These are phyloP conservation scores for Spodoptera litura DNA, from an alignment of 1,140 invertebrate genomes.

Conservation along the genomic window DNA sequence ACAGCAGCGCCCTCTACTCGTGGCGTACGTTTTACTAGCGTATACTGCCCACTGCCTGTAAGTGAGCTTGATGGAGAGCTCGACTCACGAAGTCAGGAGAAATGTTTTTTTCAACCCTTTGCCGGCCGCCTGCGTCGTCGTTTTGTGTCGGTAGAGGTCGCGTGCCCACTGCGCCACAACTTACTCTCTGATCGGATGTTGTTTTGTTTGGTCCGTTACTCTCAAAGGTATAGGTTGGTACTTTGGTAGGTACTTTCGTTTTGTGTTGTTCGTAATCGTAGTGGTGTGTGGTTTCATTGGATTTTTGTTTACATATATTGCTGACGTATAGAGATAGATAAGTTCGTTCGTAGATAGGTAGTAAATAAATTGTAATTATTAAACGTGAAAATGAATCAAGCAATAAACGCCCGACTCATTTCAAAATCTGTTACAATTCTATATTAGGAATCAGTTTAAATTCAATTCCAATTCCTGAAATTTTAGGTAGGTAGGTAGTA, in stretches of 20 bases:
- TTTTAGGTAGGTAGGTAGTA: too few relatives aligned
- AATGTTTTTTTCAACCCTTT: constrained; percentile 41
- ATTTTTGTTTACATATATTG: too few relatives aligned
- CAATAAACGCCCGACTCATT: too few relatives aligned
- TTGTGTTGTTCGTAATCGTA: too few relatives aligned
- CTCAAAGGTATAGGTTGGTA: neutral
- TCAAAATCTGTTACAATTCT: too few relatives aligned
- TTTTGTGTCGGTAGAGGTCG: constrained; percentile 44
- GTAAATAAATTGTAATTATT: too few relatives aligned
- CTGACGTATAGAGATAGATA: too few relatives aligned
- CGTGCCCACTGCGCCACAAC: constrained; percentile 12
- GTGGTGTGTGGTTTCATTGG: too few relatives aligned
- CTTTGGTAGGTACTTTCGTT: neutral
- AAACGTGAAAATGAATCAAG: too few relatives aligned
- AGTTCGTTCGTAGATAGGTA: too few relatives aligned
- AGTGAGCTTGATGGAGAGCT: constrained; percentile 65
- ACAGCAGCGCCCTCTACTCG: constrained; percentile 25
- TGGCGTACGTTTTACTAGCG: constrained; percentile 9
- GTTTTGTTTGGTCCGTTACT: neutral
- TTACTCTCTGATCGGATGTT: neutral
- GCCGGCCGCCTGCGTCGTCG: constrained; percentile 10
- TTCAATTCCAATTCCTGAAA: too few relatives aligned
- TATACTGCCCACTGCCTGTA: constrained; percentile 43
- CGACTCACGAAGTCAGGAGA: constrained; percentile 10
- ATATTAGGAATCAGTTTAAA: too few relatives aligned